Evolutionary conservation across 2,888 invertebrate genomes (phyloP).

Genomic region (Epiblema foenella): DNA sequence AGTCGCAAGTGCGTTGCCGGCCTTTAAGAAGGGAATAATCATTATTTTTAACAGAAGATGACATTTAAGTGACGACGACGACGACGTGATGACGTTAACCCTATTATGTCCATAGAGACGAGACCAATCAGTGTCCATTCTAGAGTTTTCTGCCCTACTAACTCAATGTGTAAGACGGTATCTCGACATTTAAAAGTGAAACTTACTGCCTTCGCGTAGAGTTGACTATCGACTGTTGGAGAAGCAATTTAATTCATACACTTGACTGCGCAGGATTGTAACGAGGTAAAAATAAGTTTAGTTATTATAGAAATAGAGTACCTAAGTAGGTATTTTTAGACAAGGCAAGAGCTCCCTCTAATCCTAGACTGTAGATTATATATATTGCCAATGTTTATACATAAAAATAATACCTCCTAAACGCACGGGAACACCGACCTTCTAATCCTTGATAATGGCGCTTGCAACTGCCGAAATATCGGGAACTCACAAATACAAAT

Average conservation of each 20-base stretch:
- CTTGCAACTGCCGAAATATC: too few relatives aligned
- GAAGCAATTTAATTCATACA: conserved; percentile 19
- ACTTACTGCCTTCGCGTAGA: not conserved
- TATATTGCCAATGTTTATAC: too few relatives aligned
- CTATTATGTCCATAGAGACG: conserved; percentile 5
- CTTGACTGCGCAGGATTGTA: conserved; percentile 12
- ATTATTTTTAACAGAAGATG: not conserved
- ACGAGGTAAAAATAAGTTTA: conserved; percentile 5
- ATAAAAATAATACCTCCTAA: too few relatives aligned
- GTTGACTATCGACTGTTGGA: not conserved
- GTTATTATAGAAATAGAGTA: not conserved
- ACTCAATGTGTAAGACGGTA: conserved; percentile 23
- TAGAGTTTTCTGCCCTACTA: conserved; percentile 36
- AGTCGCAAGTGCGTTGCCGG: too few relatives aligned
- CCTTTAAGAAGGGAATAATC: too few relatives aligned
- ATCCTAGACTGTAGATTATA: too few relatives aligned
- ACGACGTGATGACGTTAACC: conserved; percentile 5
- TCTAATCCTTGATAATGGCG: too few relatives aligned
- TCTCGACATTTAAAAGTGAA: not conserved
- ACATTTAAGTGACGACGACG: too few relatives aligned
- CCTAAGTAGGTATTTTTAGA: too few relatives aligned
- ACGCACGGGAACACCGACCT: too few relatives aligned
- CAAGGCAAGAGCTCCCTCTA: too few relatives aligned
- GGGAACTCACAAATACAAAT: too few relatives aligned
- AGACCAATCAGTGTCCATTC: conserved; percentile 22